phyloP scores from a whole-genome alignment of 2,888 invertebrate genomes.

The Aphodius sticticus region DNA sequence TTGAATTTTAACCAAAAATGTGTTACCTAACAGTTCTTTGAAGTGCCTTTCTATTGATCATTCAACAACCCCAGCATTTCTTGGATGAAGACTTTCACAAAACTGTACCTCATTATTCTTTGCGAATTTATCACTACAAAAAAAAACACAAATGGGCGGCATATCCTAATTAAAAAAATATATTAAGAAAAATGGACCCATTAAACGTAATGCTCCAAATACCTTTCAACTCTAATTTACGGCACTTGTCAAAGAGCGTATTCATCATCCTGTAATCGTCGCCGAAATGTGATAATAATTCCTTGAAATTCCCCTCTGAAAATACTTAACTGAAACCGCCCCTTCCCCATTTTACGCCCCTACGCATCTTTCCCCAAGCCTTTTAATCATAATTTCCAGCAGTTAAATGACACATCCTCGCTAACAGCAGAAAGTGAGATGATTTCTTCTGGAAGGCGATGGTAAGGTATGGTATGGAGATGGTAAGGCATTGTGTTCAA shows the following conservation, averaged over 20 bases:
- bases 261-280: not conserved
- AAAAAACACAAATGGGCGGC: not conserved
- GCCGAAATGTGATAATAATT: not conserved
- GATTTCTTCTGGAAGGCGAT: not conserved
- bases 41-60: too few relatives aligned
- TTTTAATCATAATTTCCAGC: not conserved
- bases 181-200: not conserved
- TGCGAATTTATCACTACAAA: not conserved
- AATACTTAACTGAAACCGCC: not conserved
- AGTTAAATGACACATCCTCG: not conserved
- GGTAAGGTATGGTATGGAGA: too few relatives aligned
- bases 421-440: not conserved
- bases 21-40: too few relatives aligned
- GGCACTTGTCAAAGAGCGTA: not conserved
- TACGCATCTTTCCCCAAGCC: not conserved
- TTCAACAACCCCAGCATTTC: too few relatives aligned
- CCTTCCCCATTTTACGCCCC: not conserved
- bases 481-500: too few relatives aligned
- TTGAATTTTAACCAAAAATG: too few relatives aligned
- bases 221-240: not conserved
- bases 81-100: too few relatives aligned
- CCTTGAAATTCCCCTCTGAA: not conserved
- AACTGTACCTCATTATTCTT: too few relatives aligned
- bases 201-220: not conserved
- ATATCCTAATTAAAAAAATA: not conserved